Evolutionary conservation across 2,113 vertebrate genomes (phyloP).

Genomic region (Arizona elegans): DNA sequence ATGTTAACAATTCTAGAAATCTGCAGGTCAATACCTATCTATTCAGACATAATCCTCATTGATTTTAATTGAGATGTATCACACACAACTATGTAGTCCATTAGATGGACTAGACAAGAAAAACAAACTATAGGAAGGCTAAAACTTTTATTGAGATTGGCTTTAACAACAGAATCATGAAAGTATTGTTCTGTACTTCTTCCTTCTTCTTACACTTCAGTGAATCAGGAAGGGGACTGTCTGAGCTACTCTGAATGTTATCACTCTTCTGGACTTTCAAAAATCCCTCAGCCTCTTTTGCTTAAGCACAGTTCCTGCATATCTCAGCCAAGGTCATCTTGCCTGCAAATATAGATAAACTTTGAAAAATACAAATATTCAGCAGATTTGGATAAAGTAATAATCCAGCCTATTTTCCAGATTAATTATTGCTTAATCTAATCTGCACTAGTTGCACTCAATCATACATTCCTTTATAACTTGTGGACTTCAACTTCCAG

Average conservation of each 20-base stretch:
- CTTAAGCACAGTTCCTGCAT: neutral
- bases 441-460: neutral
- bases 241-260: neutral
- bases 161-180: neutral
- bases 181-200: neutral
- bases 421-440: neutral
- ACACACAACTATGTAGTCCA: neutral
- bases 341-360: conserved; percentile 46
- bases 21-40: neutral
- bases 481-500: neutral
- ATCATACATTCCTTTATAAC: neutral
- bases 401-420: conserved; percentile 38
- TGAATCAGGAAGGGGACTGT: neutral
- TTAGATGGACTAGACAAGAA: neutral
- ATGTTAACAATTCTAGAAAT: conserved; percentile 47
- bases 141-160: neutral
- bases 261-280: neutral
- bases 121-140: neutral
- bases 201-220: neutral
- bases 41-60: neutral
- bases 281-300: neutral
- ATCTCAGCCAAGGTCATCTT: neutral
- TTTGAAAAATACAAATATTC: conserved; percentile 48
- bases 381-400: conserved; percentile 28
- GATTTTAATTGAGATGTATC: neutral